A percentile compares a stretch with the other conserved stretches of the same genome.
These are phyloP conservation scores for Automeris io DNA, from an alignment of 2,888 invertebrate genomes.

Conservation along the genomic window DNA sequence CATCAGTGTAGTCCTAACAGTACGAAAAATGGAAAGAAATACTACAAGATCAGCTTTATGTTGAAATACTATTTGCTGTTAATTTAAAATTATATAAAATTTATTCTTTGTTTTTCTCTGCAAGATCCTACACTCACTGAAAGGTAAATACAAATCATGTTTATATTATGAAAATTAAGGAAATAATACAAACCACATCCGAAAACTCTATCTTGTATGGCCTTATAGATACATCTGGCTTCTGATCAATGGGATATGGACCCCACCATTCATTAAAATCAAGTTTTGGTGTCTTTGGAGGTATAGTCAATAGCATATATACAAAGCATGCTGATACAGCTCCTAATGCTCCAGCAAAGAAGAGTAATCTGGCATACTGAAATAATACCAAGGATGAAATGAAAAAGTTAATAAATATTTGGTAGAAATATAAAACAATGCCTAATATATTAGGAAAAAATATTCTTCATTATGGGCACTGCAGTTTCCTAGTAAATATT, in stretches of 20 bases:
- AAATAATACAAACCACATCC: conserved; percentile 69
- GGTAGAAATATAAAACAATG: too few species aligned
- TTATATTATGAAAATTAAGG: background rate
- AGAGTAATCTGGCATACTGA: conserved; percentile 25
- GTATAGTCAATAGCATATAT: conserved; percentile 19
- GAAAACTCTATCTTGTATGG: conserved; percentile 79
- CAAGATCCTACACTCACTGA: too few species aligned
- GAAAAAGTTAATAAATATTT: background rate
- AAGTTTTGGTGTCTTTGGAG: conserved; percentile 34
- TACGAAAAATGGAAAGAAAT: too few species aligned
- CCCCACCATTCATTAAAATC: conserved; percentile 79
- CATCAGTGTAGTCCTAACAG: too few species aligned
- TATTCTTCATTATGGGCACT: too few species aligned
- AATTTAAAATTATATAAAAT: too few species aligned
- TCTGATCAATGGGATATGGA: conserved; percentile 49
- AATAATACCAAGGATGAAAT: conserved; percentile 13
- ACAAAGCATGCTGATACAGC: conserved; percentile 24
- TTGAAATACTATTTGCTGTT: too few species aligned
- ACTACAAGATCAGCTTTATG: too few species aligned
- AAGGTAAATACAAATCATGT: too few species aligned
- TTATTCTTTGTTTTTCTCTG: too few species aligned
- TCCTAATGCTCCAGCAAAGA: conserved; percentile 17
- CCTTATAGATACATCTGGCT: conserved; percentile 71
- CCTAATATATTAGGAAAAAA: too few species aligned
- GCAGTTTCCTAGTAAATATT: too few species aligned